A percentile compares a stretch with the other conserved stretches of the same genome.
Evolutionary conservation across 2,888 invertebrate species (phyloP).

Genomic region (Baccha elongata): DNA sequence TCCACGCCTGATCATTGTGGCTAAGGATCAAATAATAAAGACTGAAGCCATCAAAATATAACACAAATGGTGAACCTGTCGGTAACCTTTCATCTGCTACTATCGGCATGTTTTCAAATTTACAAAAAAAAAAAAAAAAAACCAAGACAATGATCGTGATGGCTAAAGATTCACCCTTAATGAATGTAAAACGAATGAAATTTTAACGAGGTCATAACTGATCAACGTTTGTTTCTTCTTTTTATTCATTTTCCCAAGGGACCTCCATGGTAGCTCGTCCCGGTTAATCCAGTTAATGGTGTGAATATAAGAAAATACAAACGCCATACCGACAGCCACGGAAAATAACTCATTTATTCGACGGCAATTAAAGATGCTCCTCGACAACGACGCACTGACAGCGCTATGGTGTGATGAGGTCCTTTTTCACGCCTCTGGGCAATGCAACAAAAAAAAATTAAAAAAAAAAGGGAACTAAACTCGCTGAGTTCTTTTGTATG

Average conservation of each 20-base stretch:
- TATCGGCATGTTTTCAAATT: conserved; percentile 2
- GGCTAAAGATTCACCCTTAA: conserved; percentile 41
- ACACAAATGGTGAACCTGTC: conserved; percentile 52
- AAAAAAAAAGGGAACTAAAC: neutral
- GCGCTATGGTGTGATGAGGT: conserved; percentile 45
- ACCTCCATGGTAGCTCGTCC: conserved; percentile 53
- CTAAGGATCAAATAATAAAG: conserved; percentile 54
- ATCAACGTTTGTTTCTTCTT: conserved; percentile 29
- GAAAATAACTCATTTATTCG: conserved; percentile 71
- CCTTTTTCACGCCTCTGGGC: conserved; percentile 72
- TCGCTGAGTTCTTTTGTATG: conserved; percentile 13
- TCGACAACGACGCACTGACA: neutral
- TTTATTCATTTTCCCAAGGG: conserved; percentile 16
- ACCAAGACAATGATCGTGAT: conserved; percentile 9
- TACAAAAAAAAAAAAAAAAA: too few species aligned
- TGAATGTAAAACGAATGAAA: conserved; percentile 70
- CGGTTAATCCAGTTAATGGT: conserved; percentile 50
- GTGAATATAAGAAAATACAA: conserved; percentile 44
- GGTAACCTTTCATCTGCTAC: conserved; percentile 39
- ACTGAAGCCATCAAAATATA: conserved; percentile 38
- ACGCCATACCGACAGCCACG: conserved; percentile 38
- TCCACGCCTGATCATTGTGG: conserved; percentile 58
- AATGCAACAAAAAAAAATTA: neutral
- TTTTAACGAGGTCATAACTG: conserved; percentile 73
- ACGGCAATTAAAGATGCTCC: conserved; percentile 64